Conservation (phyloP, 64 coral and sea anemone genomes). For the Trachythela sp. region DNA sequence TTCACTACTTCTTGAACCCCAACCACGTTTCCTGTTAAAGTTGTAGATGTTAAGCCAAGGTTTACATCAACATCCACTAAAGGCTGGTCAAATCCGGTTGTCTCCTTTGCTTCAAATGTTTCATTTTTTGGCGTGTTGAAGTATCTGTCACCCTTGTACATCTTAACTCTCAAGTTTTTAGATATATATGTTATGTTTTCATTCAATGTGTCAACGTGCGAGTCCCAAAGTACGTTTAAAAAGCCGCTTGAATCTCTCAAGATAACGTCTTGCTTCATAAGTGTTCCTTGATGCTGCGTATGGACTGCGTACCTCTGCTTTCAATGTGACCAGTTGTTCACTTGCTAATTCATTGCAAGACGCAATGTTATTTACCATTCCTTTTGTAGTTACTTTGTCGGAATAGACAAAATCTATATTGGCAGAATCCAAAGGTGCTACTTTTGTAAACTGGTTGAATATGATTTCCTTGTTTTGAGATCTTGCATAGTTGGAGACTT, state of each 20-base stretch:
- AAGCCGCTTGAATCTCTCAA: slow-evolving; percentile 28
- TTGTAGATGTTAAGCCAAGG: not conserved
- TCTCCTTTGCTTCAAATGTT: not conserved
- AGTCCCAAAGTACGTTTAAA: slow-evolving; percentile 29
- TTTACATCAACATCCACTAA: not conserved
- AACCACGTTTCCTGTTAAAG: not conserved
- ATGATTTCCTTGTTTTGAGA: not conserved
- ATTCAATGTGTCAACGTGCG: slow-evolving; percentile 17
- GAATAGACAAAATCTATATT: not conserved
- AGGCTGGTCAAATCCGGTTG: not conserved
- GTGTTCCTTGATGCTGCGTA: slow-evolving; percentile 30
- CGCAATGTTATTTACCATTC: not conserved
- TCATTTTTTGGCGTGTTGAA: slow-evolving; percentile 35
- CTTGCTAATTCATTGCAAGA: not conserved
- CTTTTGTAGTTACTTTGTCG: not conserved
- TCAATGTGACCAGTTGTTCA: slow-evolving; percentile 19
- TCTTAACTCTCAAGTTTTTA: slow-evolving; percentile 20
- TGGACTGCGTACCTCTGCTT: slow-evolving; percentile 31
- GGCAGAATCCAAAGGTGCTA: not conserved
- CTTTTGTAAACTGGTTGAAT: not conserved
- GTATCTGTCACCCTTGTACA: not conserved
- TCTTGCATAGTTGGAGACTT: not conserved
- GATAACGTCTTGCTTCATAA: slow-evolving; percentile 34
- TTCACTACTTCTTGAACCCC: not conserved
- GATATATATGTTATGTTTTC: slow-evolving; percentile 13